phyloP scores from a whole-genome alignment of 2,797 vertebrate genomes.

The Pseudochaenichthys georgianus region DNA sequence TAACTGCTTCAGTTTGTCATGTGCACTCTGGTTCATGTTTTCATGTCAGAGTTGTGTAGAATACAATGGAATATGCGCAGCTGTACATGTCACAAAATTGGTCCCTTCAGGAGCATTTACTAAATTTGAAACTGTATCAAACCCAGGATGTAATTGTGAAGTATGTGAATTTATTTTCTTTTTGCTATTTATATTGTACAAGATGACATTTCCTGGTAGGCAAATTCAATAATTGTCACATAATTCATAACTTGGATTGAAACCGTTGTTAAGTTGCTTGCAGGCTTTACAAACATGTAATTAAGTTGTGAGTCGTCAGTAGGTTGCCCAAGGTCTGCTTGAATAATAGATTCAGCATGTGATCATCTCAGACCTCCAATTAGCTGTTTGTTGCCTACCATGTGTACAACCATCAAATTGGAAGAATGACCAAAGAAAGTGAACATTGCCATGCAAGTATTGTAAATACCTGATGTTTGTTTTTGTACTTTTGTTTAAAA shows the following conservation, averaged over 20 bases:
- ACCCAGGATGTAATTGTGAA: slow-evolving; percentile 75
- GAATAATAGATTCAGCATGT: slow-evolving; percentile 74
- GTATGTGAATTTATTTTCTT: slow-evolving; percentile 74
- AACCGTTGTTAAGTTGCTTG: slow-evolving; percentile 73
- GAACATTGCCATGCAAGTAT: slow-evolving; percentile 84
- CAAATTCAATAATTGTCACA: slow-evolving; percentile 55
- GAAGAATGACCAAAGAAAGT: slow-evolving; percentile 87
- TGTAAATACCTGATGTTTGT: slow-evolving; percentile 87
- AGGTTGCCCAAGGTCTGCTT: slow-evolving; percentile 67
- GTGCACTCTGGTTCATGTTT: slow-evolving; percentile 78
- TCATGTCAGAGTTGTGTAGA: slow-evolving; percentile 75
- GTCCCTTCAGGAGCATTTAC: slow-evolving; percentile 62
- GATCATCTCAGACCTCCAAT: slow-evolving; percentile 68
- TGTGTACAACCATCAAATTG: slow-evolving; percentile 79
- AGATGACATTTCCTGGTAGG: slow-evolving; percentile 67
- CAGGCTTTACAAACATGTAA: slow-evolving; percentile 57
- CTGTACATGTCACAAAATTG: slow-evolving; percentile 73
- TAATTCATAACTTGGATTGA: slow-evolving; percentile 58
- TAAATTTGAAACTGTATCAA: slow-evolving; percentile 71
- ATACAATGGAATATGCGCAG: slow-evolving; percentile 64
- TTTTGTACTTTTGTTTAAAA: slow-evolving; percentile 89
- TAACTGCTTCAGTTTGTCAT: slow-evolving; percentile 72
- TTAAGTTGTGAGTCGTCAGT: slow-evolving; percentile 60
- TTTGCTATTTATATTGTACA: slow-evolving; percentile 85
- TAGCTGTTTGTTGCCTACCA: slow-evolving; percentile 68